A percentile compares a stretch with the other conserved stretches of the same genome.
These are phyloP conservation scores for Vulpes lagopus DNA, from an alignment of 2,113 vertebrate species.

Conservation along the genomic window DNA sequence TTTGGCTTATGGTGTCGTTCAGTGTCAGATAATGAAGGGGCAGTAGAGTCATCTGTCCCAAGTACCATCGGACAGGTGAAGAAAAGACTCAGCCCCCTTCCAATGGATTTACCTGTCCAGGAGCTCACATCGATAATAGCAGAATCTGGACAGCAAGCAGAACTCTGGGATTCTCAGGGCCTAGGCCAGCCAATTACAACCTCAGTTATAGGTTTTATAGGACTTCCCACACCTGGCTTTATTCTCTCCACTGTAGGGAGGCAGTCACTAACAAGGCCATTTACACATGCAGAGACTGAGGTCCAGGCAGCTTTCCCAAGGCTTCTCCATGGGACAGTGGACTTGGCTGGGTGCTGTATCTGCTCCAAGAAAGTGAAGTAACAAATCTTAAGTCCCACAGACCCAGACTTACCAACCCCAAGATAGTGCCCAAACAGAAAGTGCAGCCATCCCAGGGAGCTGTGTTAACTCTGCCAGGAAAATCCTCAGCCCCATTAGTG, in stretches of 20 bases:
- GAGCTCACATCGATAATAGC: neutral
- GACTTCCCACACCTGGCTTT: neutral
- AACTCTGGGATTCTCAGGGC: neutral
- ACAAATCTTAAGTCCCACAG: neutral
- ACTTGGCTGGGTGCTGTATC: neutral
- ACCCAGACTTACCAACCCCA: neutral
- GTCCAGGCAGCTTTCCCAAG: neutral
- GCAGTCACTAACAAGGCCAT: neutral
- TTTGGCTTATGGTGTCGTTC: neutral
- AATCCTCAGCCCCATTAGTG: fast-evolving
- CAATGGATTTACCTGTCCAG: neutral
- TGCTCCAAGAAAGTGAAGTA: neutral
- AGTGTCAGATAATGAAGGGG: neutral
- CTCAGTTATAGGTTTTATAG: neutral
- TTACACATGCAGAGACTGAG: neutral
- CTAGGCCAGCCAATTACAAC: neutral
- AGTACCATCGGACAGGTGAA: neutral
- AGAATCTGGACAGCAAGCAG: neutral
- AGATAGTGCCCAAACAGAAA: neutral
- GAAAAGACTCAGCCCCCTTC: neutral
- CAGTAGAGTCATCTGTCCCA: neutral
- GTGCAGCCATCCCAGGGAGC: neutral
- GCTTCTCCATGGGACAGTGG: neutral
- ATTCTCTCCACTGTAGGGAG: neutral
- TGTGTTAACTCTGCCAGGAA: fast-evolving